Base-by-base conservation (phyloP, 1,140 invertebrate species). In the Brachionus paranguensis region DNA sequence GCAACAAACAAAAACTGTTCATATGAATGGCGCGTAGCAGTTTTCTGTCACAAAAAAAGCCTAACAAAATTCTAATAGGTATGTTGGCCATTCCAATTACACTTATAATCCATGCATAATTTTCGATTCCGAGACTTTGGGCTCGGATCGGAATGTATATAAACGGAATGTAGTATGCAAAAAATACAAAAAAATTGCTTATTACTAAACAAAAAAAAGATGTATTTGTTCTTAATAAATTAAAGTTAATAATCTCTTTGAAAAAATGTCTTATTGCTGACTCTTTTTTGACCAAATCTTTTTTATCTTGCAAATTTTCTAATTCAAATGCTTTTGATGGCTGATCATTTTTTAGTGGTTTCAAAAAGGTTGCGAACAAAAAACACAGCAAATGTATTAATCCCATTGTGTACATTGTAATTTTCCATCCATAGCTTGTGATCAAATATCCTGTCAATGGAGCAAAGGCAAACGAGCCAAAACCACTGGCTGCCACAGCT, bases 101-200 rank as follows among this genome's bases (percentile, higher is more conserved):
- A 47, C 97, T 86, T 7, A 87, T 87, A 41, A 70, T n/a, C 85
- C 72, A 33, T 55, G 53, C 7, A 60, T 83, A 79, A 20, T 79
- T 17, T 14, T 50, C 41, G 53, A 79, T 79, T 2, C 76, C 55
- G 45, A 86, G 68, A 43, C 86, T 84, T 33, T 87, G 79, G 6
- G 89, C 90, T 81, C 89, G 87, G 85, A 90, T 88, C 24, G 89
- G 89, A 91, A 89, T 94, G 95, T 85, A 97, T 91, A 90, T 96
- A 95, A 81, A 89, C n/a, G 96, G 96, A 86, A 97, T 93, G 88
- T 97, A 96, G 91, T 97, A 99, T 45, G 96, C 96, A 86, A 98
- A 94, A 88, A 94, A 96, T 4, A 96, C 98, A 86, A 95, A 93
- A 88, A 98, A 96, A 89, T 99, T 98, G 27, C 95, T 97, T 33